Conservation (phyloP, 2,888 invertebrate genomes). For the Lasius platythorax region DNA sequence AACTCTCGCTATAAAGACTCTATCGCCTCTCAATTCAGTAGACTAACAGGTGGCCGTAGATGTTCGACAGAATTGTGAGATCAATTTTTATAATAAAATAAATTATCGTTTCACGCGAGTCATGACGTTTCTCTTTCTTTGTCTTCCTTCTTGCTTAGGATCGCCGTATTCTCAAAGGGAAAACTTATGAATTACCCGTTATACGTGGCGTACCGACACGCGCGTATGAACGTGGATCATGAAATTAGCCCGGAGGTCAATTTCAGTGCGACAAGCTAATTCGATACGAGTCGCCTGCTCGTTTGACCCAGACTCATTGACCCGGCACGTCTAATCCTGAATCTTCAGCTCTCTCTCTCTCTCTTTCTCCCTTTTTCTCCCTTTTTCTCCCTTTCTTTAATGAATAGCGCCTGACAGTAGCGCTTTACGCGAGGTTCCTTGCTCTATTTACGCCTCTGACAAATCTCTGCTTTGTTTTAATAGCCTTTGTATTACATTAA, state of each 20-base stretch:
- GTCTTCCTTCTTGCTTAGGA: not conserved
- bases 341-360: slow-evolving; percentile 35
- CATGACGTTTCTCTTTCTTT: not conserved
- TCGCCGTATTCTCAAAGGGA: not conserved
- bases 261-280: slow-evolving; percentile 77
- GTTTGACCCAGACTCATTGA: slow-evolving; percentile 72
- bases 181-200: not conserved
- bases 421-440: not conserved
- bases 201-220: not conserved
- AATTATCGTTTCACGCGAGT: not conserved
- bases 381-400: not conserved
- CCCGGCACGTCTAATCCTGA: slow-evolving; percentile 66
- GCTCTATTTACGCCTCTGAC: not conserved
- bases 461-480: not conserved
- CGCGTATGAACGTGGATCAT: slow-evolving; percentile 43
- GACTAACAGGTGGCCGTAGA: not conserved
- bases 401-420: not conserved
- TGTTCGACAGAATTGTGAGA: not conserved
- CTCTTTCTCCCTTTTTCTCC: not conserved
- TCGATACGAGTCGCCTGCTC: slow-evolving; percentile 71
- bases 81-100: not conserved
- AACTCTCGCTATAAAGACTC: too few relatives aligned
- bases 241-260: slow-evolving; percentile 76
- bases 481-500: not conserved
- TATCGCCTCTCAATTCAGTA: not conserved